Percentiles rank a stretch among this genome's conserved stretches.
Evolutionary conservation across 23 tunicate species (phyloP).

Genomic region (Ciona savignyi): DNA sequence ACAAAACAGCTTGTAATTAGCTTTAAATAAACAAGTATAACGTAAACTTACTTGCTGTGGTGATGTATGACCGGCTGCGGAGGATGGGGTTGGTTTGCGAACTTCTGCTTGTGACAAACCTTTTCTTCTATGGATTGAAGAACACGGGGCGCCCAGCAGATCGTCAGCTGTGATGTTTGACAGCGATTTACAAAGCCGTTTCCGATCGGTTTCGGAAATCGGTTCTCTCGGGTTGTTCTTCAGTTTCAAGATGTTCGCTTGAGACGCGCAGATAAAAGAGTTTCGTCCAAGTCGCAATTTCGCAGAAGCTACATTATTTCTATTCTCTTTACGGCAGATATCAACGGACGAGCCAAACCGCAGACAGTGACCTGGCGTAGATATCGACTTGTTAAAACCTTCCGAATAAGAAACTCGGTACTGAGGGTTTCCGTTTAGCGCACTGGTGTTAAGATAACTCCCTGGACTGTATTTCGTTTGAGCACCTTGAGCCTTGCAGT

Average conservation of each 20-base stretch:
- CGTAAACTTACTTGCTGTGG: background rate
- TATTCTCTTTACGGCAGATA: background rate
- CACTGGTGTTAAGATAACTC: background rate
- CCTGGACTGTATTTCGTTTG: background rate
- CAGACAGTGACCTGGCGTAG: background rate
- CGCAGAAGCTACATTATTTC: background rate
- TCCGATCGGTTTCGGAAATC: background rate
- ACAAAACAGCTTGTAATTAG: too few relatives aligned
- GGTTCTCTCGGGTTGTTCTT: background rate
- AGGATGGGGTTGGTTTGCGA: background rate
- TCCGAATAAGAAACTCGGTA: background rate
- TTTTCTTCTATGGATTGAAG: conserved; percentile 18
- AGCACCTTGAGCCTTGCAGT: background rate
- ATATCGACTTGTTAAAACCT: background rate
- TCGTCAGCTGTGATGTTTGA: conserved; percentile 34
- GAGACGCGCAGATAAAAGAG: background rate
- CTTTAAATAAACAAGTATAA: too few relatives aligned
- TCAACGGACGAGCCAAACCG: background rate
- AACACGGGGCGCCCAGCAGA: conserved; percentile 26
- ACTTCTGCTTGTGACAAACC: background rate
- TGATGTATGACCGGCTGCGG: background rate
- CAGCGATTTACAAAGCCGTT: conserved; percentile 40
- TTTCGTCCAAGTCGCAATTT: background rate
- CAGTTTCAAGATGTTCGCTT: background rate
- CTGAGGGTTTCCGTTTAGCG: background rate